Percentiles rank a stretch among this genome's conserved stretches.
Conservation (phyloP, 2,888 invertebrate species). For the Syrista parreyssii region DNA sequence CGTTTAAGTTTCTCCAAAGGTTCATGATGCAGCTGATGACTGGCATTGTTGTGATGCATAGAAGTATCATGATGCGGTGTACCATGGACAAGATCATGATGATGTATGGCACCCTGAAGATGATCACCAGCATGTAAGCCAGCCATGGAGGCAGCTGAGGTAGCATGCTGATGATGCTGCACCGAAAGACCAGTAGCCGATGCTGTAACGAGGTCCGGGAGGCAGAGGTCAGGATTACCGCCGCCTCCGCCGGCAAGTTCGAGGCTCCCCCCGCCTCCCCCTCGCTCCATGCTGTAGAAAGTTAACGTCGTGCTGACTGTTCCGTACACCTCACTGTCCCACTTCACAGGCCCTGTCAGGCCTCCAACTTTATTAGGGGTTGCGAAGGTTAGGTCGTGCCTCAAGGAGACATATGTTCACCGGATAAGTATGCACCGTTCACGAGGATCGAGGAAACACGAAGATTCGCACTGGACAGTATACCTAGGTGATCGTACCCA, state of each 20-base stretch:
- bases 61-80: constrained; percentile 67
- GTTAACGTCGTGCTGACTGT: constrained; percentile 68
- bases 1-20: constrained; percentile 83
- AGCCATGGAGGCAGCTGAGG: constrained; percentile 70
- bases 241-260: constrained; percentile 56
- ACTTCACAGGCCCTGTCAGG: constrained; percentile 19
- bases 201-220: constrained; percentile 78
- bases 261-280: constrained; percentile 64
- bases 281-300: constrained; percentile 65
- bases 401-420: background rate
- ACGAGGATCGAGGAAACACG: background rate
- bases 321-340: constrained; percentile 62
- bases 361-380: background rate
- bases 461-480: background rate
- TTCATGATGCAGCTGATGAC: constrained; percentile 77
- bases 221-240: constrained; percentile 75
- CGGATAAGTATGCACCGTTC: background rate
- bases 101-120: constrained; percentile 59
- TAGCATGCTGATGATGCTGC: constrained; percentile 67
- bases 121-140: constrained; percentile 68
- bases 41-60: constrained; percentile 73
- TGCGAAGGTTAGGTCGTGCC: background rate
- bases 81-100: constrained; percentile 50
- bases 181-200: constrained; percentile 69
- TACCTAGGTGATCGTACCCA: background rate